phyloP scores from a whole-genome alignment of 2,113 vertebrate genomes.

The Serilophus lunatus region DNA sequence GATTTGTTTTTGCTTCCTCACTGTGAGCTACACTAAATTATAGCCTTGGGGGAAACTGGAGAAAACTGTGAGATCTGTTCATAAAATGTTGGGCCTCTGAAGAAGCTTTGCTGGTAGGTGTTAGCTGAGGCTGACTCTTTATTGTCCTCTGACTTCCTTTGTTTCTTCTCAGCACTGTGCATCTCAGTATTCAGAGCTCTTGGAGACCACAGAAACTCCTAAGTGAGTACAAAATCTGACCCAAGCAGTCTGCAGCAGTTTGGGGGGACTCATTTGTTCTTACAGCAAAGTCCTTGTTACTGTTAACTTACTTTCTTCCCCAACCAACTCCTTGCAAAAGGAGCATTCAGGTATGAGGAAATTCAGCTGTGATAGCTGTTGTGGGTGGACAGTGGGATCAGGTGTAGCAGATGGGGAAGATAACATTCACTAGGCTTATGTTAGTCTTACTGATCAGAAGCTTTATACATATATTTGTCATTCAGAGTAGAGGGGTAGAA shows the following conservation, averaged over 20 bases:
- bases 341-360: background rate
- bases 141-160: slow-evolving; percentile 40
- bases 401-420: background rate
- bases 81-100: background rate
- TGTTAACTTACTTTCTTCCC: background rate
- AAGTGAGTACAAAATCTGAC: slow-evolving; percentile 82
- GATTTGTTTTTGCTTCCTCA: background rate
- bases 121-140: background rate
- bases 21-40: background rate
- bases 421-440: fast-evolving
- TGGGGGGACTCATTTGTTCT: background rate
- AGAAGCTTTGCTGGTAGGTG: background rate
- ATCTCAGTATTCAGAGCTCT: slow-evolving; percentile 95
- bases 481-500: background rate
- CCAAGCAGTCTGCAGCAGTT: background rate
- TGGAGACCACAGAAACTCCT: slow-evolving; percentile 96
- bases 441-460: background rate
- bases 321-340: background rate
- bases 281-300: background rate
- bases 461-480: background rate
- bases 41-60: background rate
- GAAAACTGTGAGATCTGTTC: background rate
- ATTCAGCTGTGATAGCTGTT: background rate
- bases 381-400: background rate
- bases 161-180: slow-evolving; percentile 88